Conservation (phyloP, 2,888 invertebrate species). For the Loripinus fragilis region DNA sequence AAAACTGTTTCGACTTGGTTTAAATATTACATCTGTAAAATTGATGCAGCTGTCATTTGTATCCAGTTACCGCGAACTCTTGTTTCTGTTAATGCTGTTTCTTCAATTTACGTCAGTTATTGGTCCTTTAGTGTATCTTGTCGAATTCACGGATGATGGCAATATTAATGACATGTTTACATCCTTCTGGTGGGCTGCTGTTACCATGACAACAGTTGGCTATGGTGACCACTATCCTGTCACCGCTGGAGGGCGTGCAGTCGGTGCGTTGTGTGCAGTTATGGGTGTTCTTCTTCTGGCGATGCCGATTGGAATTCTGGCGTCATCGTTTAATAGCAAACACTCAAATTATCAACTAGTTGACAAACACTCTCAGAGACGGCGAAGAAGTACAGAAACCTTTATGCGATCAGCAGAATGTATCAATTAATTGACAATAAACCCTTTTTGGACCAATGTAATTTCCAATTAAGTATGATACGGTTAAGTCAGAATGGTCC, state of each 20-base stretch:
- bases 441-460: too few species aligned
- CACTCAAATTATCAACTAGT: too few species aligned
- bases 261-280: conserved; percentile 1
- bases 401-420: too few species aligned
- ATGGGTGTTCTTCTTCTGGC: neutral
- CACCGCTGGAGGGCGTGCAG: neutral
- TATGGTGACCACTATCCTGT: conserved; percentile 8
- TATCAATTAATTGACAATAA: too few species aligned
- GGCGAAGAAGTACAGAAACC: too few species aligned
- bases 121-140: neutral
- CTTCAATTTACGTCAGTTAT: neutral
- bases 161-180: conserved; percentile 6
- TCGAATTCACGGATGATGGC: neutral
- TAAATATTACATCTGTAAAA: neutral
- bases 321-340: too few species aligned
- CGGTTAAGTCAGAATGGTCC: too few species aligned
- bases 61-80: neutral
- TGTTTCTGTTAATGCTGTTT: neutral
- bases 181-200: conserved; percentile 11
- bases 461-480: too few species aligned
- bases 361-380: too few species aligned
- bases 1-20: neutral
- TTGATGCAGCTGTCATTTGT: neutral
- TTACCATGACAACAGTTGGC: conserved; percentile 15
- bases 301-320: conserved; percentile 13